Conservation (phyloP, 2,888 invertebrate species). For the Hemistola chrysoprasaria region DNA sequence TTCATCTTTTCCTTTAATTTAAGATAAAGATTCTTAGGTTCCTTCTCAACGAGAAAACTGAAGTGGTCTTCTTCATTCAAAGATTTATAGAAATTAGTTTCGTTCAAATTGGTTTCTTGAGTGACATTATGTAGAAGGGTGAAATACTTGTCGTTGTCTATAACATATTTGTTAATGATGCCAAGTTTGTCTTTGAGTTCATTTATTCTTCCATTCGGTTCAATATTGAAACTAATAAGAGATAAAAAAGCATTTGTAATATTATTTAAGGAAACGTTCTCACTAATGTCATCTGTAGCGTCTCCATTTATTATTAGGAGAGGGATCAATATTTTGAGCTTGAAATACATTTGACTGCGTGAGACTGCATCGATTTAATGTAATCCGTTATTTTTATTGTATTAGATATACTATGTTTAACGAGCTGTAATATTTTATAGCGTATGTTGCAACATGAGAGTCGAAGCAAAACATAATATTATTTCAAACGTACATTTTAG, state of each 20-base stretch:
- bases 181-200: constrained; percentile 55
- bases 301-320: constrained; percentile 14
- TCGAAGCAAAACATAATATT: too few species aligned
- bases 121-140: constrained; percentile 47
- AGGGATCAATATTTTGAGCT: constrained; percentile 8
- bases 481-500: too few species aligned
- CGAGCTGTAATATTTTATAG: too few species aligned
- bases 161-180: constrained; percentile 48
- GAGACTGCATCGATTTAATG: too few species aligned
- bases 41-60: constrained; percentile 38
- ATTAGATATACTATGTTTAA: too few species aligned
- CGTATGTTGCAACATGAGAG: too few species aligned
- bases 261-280: constrained; percentile 14
- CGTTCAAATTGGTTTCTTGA: constrained; percentile 43
- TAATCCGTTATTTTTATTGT: too few species aligned
- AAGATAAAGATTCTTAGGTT: constrained; percentile 55
- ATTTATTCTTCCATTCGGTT: constrained; percentile 37
- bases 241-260: constrained; percentile 17
- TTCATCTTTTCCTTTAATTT: constrained; percentile 67
- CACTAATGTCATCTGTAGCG: constrained; percentile 13
- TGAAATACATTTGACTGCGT: constrained; percentile 19
- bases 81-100: constrained; percentile 58
- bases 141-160: constrained; percentile 47
- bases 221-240: constrained; percentile 7
- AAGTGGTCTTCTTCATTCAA: constrained; percentile 56